Base-by-base conservation (phyloP, 2,113 vertebrate genomes). In the Carassius carassius region DNA sequence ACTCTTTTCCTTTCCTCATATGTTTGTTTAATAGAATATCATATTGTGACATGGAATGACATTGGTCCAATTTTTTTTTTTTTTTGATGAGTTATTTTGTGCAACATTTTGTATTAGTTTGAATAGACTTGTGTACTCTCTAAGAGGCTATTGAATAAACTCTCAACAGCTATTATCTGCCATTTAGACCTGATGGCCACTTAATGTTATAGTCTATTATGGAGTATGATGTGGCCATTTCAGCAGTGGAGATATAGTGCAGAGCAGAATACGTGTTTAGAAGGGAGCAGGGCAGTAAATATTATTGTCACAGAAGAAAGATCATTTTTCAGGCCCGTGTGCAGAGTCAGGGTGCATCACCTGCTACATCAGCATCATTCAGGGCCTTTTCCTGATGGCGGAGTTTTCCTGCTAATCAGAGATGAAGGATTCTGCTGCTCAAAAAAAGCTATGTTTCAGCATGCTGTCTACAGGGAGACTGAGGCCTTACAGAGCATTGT, bases 131-230 rank as follows among this genome's bases (percentile, higher is more conserved):
- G 9, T 69, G 62, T 17, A 51, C 78, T 81, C 62, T 51, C 41
- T 49, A n/a, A 81, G 23, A 81, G 47, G 17, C 29, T 2, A 70
- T 41, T 82, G 51, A 51, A 69, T 81, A 69, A 62, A 72, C 32
- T 32, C 51, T 72, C 21, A 37, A 49, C 16, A 35, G 63, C 49
- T 82, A 72, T 82, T 82, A 72, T 82, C 29, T 81, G 25, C 62
- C 63, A 81, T 81, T 81, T 81, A 81, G 63, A 67, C 63, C 62
- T 67, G 79, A 10, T 56, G 63, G 29, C 32, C 67, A 58, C 51
- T 58, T 82, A 72, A 72, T 82, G 65, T 82, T 82, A 72, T 41
- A 41, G 80, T 54, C 29, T 69, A 69, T 81, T 67, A 72, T 82
- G 12, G 29, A 23, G 49, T 82, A 35, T 58, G 47, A 82, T 58